Conservation (phyloP, 2,888 invertebrate genomes). For the Melolontha melolontha region DNA sequence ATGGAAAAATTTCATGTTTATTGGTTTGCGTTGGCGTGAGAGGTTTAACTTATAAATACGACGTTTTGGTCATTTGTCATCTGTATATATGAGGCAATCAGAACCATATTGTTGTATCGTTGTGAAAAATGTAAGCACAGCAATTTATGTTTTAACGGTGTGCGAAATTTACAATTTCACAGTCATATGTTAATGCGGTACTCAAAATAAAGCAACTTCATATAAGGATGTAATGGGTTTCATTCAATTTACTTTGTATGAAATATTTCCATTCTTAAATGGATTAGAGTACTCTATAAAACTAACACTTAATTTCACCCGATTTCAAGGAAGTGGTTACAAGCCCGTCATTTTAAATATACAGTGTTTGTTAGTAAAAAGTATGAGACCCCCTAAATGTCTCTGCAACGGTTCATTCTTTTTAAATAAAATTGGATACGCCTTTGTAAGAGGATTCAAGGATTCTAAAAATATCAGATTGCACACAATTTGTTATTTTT, state of each 20-base stretch:
- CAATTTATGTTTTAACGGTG: slow-evolving; percentile 30
- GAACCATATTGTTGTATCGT: slow-evolving; percentile 22
- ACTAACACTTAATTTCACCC: no score
- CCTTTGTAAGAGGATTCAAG: no score
- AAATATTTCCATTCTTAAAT: background rate
- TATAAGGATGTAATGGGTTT: slow-evolving; percentile 31
- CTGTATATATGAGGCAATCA: slow-evolving; percentile 31
- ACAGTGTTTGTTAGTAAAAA: no score
- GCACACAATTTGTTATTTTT: no score
- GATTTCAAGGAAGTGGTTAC: no score
- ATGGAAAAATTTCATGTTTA: slow-evolving; percentile 51
- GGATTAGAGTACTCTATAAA: no score
- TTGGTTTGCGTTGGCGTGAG: slow-evolving; percentile 46
- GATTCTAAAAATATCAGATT: no score
- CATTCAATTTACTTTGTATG: slow-evolving; percentile 32
- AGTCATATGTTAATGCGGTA: slow-evolving; percentile 23
- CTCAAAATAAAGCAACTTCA: slow-evolving; percentile 17
- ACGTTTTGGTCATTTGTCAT: slow-evolving; percentile 44
- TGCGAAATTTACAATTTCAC: slow-evolving; percentile 35
- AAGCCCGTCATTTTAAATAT: no score
- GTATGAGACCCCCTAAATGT: no score
- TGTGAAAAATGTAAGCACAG: slow-evolving; percentile 3
- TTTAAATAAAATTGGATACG: no score
- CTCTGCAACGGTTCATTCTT: no score
- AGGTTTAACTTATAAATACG: slow-evolving; percentile 44